A percentile compares a stretch with the other conserved stretches of the same genome.
Conservation (phyloP, 1,140 invertebrate genomes). For the Drosophila saltans region DNA sequence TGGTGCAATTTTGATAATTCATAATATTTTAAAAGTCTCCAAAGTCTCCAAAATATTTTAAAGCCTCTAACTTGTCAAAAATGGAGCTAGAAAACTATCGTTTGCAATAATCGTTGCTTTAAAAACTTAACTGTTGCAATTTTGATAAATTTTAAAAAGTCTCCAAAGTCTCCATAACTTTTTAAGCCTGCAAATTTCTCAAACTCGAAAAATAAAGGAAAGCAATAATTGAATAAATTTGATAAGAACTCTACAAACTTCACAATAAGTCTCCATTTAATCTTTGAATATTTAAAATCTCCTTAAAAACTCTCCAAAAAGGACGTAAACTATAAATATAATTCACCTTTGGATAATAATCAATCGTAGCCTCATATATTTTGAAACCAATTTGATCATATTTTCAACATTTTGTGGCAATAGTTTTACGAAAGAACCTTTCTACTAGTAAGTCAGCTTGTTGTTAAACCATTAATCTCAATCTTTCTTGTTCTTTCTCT, state of each 20-base stretch:
- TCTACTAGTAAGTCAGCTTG: slow-evolving; percentile 33
- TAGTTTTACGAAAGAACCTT: slow-evolving; percentile 39
- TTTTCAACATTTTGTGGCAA: slow-evolving; percentile 13
- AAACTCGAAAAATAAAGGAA: too few relatives aligned
- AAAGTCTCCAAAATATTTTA: too few relatives aligned
- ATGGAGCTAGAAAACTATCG: too few relatives aligned
- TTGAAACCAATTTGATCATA: slow-evolving; percentile 1
- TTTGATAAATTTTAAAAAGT: background rate
- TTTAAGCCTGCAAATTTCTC: too few relatives aligned
- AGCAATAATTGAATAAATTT: background rate
- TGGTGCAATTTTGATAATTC: too few relatives aligned
- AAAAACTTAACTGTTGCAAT: too few relatives aligned
- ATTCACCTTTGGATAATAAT: background rate
- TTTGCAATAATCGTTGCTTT: background rate
- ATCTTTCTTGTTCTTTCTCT: slow-evolving; percentile 34
- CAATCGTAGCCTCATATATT: slow-evolving; percentile 1
- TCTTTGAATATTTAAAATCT: background rate
- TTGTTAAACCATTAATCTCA: slow-evolving; percentile 55
- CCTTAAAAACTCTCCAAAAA: background rate
- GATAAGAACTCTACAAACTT: background rate
- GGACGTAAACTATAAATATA: background rate
- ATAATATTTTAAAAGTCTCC: too few relatives aligned
- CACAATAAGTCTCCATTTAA: background rate
- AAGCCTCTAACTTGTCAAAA: too few relatives aligned
- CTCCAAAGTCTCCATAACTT: background rate